A percentile compares a stretch with the other conserved stretches of the same genome.
These are phyloP conservation scores for Cylindroiulus punctatus DNA, from an alignment of 2,888 invertebrate species.

Conservation along the genomic window DNA sequence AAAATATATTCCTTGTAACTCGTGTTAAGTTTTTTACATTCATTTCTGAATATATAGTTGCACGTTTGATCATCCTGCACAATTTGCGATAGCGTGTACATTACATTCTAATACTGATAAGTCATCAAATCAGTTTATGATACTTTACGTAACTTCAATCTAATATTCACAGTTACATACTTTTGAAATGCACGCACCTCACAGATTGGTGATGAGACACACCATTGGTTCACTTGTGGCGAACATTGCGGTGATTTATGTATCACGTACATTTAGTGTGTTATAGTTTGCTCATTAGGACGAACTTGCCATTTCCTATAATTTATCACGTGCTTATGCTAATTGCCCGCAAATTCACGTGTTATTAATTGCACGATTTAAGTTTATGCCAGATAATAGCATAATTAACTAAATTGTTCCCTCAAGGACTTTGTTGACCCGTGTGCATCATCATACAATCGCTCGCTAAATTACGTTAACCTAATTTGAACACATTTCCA, in stretches of 20 bases:
- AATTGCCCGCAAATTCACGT: conserved; percentile 17
- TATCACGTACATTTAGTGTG: background rate
- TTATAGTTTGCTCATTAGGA: background rate
- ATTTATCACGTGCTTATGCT: conserved; percentile 14
- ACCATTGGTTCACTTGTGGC: background rate
- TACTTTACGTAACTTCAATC: too few species aligned
- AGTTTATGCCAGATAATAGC: background rate
- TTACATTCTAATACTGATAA: too few species aligned
- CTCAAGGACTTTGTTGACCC: conserved; percentile 25
- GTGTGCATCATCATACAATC: background rate
- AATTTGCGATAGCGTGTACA: too few species aligned
- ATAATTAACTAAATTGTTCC: conserved; percentile 28
- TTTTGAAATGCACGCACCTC: too few species aligned
- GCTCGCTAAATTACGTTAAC: background rate
- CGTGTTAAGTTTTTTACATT: too few species aligned
- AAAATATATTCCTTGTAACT: too few species aligned
- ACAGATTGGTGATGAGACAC: too few species aligned
- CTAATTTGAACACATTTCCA: background rate
- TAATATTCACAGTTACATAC: too few species aligned
- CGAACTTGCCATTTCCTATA: background rate
- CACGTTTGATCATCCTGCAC: too few species aligned
- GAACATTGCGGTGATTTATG: background rate
- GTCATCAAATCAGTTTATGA: too few species aligned
- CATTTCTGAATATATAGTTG: too few species aligned
- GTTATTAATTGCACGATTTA: background rate